A percentile compares a stretch with the other conserved stretches of the same genome.
Evolutionary conservation across 2,888 invertebrate species (phyloP).

Genomic region (Ernsta delagoae): DNA sequence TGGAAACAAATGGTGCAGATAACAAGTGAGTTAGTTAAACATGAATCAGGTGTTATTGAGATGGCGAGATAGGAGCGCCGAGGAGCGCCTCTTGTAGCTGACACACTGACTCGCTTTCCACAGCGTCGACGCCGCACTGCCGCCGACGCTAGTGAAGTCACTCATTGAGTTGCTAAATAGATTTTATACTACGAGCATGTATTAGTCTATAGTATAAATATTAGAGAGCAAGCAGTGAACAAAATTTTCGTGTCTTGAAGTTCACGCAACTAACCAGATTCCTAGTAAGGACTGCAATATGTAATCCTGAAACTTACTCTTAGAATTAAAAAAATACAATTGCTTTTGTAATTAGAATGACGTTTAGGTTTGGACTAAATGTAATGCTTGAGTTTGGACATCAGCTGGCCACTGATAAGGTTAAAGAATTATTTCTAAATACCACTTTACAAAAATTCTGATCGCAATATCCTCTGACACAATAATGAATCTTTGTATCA

Average conservation of each 20-base stretch:
- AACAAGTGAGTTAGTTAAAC: slow-evolving; percentile 52
- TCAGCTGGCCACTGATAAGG: too few species aligned
- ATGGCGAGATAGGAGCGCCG: slow-evolving; percentile 49
- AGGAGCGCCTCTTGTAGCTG: slow-evolving; percentile 55
- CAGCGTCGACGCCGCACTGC: slow-evolving; percentile 42
- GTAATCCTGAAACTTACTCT: neutral
- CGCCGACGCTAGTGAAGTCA: slow-evolving; percentile 34
- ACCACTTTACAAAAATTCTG: too few species aligned
- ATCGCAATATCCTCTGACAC: too few species aligned
- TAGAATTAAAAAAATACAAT: too few species aligned
- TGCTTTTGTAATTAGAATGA: too few species aligned
- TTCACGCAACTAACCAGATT: neutral
- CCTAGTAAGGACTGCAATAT: neutral
- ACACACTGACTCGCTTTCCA: slow-evolving; percentile 85
- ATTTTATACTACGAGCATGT: too few species aligned
- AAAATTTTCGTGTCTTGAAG: neutral
- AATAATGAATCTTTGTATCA: too few species aligned
- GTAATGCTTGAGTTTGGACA: too few species aligned
- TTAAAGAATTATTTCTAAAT: too few species aligned
- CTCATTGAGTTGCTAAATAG: neutral
- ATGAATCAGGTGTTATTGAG: slow-evolving; percentile 56
- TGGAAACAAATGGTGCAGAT: slow-evolving; percentile 30
- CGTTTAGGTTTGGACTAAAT: too few species aligned
- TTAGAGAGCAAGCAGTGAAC: neutral
- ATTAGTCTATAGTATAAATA: too few species aligned